Percentiles rank a stretch among this genome's conserved stretches.
phyloP scores from a whole-genome alignment of 92 coral and sea anemone species.

The Palythoa heliodiscus region DNA sequence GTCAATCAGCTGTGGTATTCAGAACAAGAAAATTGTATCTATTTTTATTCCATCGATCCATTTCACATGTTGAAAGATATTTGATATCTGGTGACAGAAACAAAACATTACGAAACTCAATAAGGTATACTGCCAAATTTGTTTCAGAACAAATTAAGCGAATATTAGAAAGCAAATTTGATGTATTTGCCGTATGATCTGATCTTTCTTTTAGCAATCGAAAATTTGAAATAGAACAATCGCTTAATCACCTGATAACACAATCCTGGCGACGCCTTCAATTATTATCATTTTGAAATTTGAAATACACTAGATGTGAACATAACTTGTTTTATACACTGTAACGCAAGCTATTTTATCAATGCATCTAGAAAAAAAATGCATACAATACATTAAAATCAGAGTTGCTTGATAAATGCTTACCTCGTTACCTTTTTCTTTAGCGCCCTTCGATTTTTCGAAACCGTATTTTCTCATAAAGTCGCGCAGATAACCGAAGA shows the following conservation, averaged over 20 bases:
- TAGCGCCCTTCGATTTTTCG: slow-evolving; percentile 84
- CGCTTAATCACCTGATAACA: not conserved
- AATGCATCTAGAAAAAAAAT: not conserved
- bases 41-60: not conserved
- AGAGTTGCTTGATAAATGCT: not conserved
- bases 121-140: not conserved
- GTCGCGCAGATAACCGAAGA: slow-evolving; percentile 93
- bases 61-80: not conserved
- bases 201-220: not conserved
- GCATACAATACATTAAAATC: not conserved
- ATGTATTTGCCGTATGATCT: not conserved
- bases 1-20: not conserved
- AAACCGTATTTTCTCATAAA: slow-evolving; percentile 90
- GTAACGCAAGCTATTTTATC: not conserved
- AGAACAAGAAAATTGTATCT: not conserved
- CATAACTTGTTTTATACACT: not conserved
- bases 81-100: not conserved
- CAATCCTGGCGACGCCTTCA: slow-evolving; percentile 14
- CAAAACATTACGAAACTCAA: slow-evolving; percentile 7
- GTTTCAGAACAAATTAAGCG: not conserved
- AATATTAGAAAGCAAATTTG: not conserved
- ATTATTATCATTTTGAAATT: not conserved
- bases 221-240: not conserved
- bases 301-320: not conserved
- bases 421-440: slow-evolving; percentile 84